Evolutionary conservation across 2,888 invertebrate species (phyloP).

Genomic region (Lapara coniferarum): DNA sequence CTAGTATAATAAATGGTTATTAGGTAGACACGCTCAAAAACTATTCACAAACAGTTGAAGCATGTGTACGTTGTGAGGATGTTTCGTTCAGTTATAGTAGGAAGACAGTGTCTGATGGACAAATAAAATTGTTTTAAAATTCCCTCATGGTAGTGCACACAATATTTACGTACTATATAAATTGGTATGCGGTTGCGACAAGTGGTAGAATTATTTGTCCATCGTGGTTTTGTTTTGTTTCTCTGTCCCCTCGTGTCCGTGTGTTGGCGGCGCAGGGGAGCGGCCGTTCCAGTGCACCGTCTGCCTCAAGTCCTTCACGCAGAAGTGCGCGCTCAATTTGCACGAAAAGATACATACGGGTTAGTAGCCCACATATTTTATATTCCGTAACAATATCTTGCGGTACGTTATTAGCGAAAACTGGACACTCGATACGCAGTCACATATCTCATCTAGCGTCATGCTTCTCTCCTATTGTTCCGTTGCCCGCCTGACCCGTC

Average conservation of each 20-base stretch:
- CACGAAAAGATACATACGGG: conserved; percentile 86
- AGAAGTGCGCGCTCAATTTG: conserved; percentile 86
- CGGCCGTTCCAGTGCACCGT: conserved; percentile 85
- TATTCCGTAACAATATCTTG: conserved; percentile 66
- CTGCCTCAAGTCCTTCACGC: conserved; percentile 86
- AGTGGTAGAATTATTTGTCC: conserved; percentile 77
- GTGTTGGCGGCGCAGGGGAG: conserved; percentile 80
- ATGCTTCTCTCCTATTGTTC: conserved; percentile 78
- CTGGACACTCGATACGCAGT: conserved; percentile 63
- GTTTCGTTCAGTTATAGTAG: conserved; percentile 68
- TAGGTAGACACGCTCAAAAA: conserved; percentile 82
- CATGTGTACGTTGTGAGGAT: conserved; percentile 82
- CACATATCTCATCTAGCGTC: conserved; percentile 76
- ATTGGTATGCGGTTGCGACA: conserved; percentile 44
- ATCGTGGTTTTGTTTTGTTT: conserved; percentile 84
- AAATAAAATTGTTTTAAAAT: conserved; percentile 70
- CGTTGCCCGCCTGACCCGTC: conserved; percentile 81
- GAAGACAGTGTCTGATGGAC: conserved; percentile 79
- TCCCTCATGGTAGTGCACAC: conserved; percentile 74
- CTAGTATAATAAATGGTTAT: conserved; percentile 18
- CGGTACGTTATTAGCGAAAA: conserved; percentile 67
- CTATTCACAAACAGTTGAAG: conserved; percentile 83
- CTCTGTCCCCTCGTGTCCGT: conserved; percentile 77
- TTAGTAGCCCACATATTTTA: conserved; percentile 83
- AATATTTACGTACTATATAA: conserved; percentile 26